Conservation (phyloP, 35 echinoderm and acorn worm genomes). For the Apostichopus californicus region DNA sequence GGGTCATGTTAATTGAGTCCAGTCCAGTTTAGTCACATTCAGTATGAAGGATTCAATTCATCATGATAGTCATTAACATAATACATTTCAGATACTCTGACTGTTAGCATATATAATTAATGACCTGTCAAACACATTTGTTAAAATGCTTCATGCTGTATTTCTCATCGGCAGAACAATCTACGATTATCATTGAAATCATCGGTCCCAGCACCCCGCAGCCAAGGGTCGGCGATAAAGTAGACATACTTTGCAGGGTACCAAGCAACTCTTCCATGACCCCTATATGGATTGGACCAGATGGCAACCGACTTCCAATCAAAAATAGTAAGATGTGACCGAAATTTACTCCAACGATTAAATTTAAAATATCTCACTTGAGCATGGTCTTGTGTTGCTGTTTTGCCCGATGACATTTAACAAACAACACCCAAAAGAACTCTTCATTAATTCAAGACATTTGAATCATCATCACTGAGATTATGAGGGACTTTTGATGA, state of each 20-base stretch:
- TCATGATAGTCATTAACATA: too few species aligned
- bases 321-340: constrained; percentile 46
- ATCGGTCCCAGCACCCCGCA: constrained; percentile 36
- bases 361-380: neutral
- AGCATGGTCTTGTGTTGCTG: neutral
- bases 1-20: too few species aligned
- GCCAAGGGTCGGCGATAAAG: constrained; percentile 24
- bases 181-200: constrained; percentile 6
- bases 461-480: too few species aligned
- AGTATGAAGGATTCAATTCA: too few species aligned
- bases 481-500: too few species aligned
- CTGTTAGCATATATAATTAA: too few species aligned
- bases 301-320: constrained; percentile 30
- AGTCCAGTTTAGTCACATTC: too few species aligned
- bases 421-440: too few species aligned
- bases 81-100: too few species aligned
- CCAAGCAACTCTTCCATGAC: constrained; percentile 17
- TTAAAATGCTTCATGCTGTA: too few species aligned
- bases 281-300: constrained; percentile 45
- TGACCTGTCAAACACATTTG: too few species aligned
- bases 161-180: neutral
- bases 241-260: constrained; percentile 41
- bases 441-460: neutral
- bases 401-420: neutral
- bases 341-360: too few species aligned